These are phyloP conservation scores for Mythimna ferrago DNA, from an alignment of 2,888 invertebrate species.

Conservation along the genomic window DNA sequence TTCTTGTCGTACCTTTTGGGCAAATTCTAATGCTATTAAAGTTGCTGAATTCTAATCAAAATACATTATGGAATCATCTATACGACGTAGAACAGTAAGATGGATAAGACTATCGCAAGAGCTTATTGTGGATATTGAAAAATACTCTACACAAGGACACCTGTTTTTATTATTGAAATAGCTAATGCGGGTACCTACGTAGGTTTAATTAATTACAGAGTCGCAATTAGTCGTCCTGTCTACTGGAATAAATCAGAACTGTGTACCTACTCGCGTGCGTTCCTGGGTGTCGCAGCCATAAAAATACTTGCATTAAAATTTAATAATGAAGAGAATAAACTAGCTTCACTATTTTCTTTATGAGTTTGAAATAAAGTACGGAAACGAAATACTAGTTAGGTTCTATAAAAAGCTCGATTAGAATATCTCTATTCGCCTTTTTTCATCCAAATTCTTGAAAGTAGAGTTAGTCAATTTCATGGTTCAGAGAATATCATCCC, in stretches of 20 bases:
- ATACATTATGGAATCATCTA: too few species aligned
- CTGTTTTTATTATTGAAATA: neutral
- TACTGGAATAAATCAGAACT: slow-evolving; percentile 52
- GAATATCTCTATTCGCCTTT: neutral
- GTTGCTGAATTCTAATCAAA: too few species aligned
- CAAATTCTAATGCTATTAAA: too few species aligned
- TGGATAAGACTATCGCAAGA: neutral
- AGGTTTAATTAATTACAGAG: slow-evolving; percentile 36
- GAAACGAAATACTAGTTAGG: neutral
- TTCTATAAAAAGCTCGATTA: neutral
- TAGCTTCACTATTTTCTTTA: slow-evolving; percentile 27
- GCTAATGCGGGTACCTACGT: neutral
- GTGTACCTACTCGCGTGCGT: slow-evolving; percentile 47
- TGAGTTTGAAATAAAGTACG: slow-evolving; percentile 2
- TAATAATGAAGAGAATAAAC: slow-evolving; percentile 36
- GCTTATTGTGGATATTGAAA: neutral
- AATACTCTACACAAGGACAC: neutral
- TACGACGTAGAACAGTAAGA: neutral
- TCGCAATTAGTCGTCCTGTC: slow-evolving; percentile 39
- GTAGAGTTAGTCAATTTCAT: neutral
- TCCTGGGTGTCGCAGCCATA: slow-evolving; percentile 41
- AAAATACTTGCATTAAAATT: slow-evolving; percentile 62
- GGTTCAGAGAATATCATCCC: neutral
- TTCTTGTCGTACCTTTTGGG: too few species aligned
- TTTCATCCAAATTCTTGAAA: neutral